Base-by-base conservation (phyloP, 2,888 invertebrate species). In the Nebria salina region DNA sequence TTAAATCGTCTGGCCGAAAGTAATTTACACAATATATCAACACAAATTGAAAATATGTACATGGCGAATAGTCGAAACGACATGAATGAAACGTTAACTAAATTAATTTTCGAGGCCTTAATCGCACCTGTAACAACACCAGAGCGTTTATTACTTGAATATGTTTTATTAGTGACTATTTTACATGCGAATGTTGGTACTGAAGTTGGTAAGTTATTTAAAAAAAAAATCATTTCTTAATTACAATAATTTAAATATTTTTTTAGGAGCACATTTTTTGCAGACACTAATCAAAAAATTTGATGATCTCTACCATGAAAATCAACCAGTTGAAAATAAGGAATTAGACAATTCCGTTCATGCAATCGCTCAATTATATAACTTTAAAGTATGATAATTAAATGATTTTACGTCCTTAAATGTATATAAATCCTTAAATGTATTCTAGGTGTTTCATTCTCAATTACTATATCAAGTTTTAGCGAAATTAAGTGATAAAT, bases 121-220 rank as follows among this genome's bases (percentile, higher is more conserved):
- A 90, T 96, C 0, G 89, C 92, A 0, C 87, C 90, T 2, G 90
- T 92, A 0, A 85, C 91, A 26, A 91, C 94, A 1, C 94, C 96
- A 0, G 95, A 95, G 85, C 89, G 96, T 41, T 91, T 98, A 86
- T 90, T 96, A 0, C 92, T 95, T 20, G 98, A 98, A 85, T 95
- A 97, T 86, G 93, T 95, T 42, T 93, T 97, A 84, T 87, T 98
- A 0, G 90, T 98, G 13, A 92, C 96, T 0, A 92, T 96, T 83
- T 88, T 98, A 43, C 97, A 98, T 88, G 95, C 96, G 0, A 97
- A 97, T 88, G 92, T 98, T 65, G 98, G 96, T 13, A 93, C 93
- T 2, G 98, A 99, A 92, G 93, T 98, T 76, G 97, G 97, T 94
- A 86, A 89, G 91, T 87, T 34, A 34, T 34, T 34, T 34, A 4